A percentile compares a stretch with the other conserved stretches of the same genome.
These are phyloP conservation scores for Drosophila cracens DNA, from an alignment of 2,888 invertebrate species.

Conservation along the genomic window DNA sequence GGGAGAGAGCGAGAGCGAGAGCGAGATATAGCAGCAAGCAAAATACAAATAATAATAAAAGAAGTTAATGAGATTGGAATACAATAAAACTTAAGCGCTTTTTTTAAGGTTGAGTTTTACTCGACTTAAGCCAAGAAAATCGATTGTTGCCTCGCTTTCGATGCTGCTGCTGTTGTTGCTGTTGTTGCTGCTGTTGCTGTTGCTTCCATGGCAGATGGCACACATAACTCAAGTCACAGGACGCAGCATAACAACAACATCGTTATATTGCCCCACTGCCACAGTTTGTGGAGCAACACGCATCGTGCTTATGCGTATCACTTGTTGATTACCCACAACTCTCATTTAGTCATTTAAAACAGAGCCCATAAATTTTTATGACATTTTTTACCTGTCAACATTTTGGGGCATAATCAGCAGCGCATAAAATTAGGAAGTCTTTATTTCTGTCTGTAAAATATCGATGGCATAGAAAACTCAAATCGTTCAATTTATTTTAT, in stretches of 20 bases:
- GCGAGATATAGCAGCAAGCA: slow-evolving; percentile 31
- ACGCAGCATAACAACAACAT: slow-evolving; percentile 14
- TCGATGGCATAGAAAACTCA: neutral
- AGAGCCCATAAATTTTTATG: neutral
- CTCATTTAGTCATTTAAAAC: neutral
- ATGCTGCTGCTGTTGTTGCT: neutral
- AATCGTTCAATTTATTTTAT: neutral
- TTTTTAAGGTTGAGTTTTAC: slow-evolving; percentile 71
- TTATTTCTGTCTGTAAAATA: neutral
- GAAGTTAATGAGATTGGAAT: slow-evolving; percentile 77
- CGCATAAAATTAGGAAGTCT: neutral
- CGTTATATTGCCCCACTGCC: slow-evolving; percentile 23
- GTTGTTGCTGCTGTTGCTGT: neutral
- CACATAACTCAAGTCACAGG: slow-evolving; percentile 7
- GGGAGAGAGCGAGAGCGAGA: neutral
- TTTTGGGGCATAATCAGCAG: neutral
- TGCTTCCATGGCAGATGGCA: slow-evolving; percentile 6
- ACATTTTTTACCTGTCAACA: neutral
- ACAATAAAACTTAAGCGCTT: slow-evolving; percentile 77
- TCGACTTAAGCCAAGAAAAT: slow-evolving; percentile 68
- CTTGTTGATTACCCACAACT: slow-evolving; percentile 20
- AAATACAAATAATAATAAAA: slow-evolving; percentile 78
- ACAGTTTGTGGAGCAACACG: slow-evolving; percentile 6
- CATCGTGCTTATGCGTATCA: slow-evolving; percentile 25
- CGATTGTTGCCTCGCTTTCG: slow-evolving; percentile 52